Evolutionary conservation across 1,140 invertebrate species (phyloP).

Genomic region (Formica selysi): DNA sequence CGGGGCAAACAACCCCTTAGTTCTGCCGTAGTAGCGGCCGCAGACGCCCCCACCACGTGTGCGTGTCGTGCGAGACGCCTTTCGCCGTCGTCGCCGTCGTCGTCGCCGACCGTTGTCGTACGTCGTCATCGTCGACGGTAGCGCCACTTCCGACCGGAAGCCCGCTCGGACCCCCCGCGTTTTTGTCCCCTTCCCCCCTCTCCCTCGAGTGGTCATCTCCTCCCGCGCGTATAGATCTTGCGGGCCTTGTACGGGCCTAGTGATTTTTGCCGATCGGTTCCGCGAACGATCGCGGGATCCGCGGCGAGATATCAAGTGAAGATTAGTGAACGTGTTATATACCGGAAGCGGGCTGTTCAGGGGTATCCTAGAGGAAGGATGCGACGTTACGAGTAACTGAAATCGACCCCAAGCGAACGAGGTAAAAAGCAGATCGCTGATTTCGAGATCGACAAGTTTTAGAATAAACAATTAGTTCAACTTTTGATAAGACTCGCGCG

Average conservation of each 20-base stretch:
- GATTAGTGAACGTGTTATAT: slow-evolving; percentile 45
- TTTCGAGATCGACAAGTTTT: not conserved
- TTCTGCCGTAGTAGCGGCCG: slow-evolving; percentile 84
- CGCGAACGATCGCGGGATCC: slow-evolving; percentile 2
- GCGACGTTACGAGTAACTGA: slow-evolving; percentile 25
- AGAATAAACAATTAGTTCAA: not conserved
- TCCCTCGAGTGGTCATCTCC: not conserved
- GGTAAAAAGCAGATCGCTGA: slow-evolving; percentile 25
- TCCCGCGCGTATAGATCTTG: not conserved
- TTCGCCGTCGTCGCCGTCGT: slow-evolving; percentile 74
- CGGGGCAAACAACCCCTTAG: slow-evolving; percentile 86
- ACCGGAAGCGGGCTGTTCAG: slow-evolving; percentile 1
- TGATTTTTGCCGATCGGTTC: slow-evolving; percentile 33
- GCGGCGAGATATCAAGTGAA: slow-evolving; percentile 31
- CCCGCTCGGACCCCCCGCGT: slow-evolving; percentile 35
- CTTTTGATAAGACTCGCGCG: not conserved
- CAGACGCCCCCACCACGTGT: slow-evolving; percentile 85
- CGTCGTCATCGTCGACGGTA: slow-evolving; percentile 75
- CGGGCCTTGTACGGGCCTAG: slow-evolving; percentile 20
- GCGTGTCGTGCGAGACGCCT: slow-evolving; percentile 79
- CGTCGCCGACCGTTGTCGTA: slow-evolving; percentile 62
- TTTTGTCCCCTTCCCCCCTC: slow-evolving; percentile 7
- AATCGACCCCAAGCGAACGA: slow-evolving; percentile 25
- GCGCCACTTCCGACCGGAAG: slow-evolving; percentile 71
- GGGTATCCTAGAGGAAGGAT: slow-evolving; percentile 32